Conservation (phyloP, 2,113 vertebrate species). For the Aleadryas rufinucha region DNA sequence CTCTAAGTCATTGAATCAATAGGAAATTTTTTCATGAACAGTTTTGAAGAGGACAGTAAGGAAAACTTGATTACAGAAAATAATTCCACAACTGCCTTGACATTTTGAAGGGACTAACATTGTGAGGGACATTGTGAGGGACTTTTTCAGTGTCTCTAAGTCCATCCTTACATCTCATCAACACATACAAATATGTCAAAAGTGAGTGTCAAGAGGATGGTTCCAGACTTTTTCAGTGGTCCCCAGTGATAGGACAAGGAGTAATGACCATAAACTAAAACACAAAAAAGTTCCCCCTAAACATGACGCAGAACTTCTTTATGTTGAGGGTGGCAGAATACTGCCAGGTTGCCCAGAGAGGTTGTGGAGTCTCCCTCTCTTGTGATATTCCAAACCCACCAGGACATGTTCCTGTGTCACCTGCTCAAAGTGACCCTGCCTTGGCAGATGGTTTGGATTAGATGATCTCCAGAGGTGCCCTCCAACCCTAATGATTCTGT, state of each 20-base stretch:
- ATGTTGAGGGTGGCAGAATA: not conserved
- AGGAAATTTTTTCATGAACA: not conserved
- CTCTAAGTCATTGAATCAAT: not conserved
- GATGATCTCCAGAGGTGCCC: not conserved
- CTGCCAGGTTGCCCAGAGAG: not conserved
- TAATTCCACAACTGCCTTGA: not conserved
- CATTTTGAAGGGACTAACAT: not conserved
- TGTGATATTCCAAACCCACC: not conserved
- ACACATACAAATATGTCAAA: not conserved
- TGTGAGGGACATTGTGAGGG: not conserved
- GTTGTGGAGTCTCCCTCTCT: not conserved
- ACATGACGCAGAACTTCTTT: not conserved
- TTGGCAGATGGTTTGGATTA: not conserved
- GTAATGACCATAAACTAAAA: not conserved
- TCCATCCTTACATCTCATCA: not conserved
- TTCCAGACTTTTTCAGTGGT: not conserved
- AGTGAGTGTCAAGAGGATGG: not conserved
- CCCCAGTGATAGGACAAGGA: not conserved
- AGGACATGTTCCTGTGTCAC: not conserved
- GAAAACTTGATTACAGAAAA: not conserved
- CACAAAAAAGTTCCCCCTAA: not conserved
- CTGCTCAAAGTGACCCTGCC: no score
- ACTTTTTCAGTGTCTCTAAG: no score
- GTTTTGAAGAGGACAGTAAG: not conserved
- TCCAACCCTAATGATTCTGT: not conserved